Evolutionary conservation across 2,113 vertebrate species (phyloP).

Genomic region (Polypterus bichir): DNA sequence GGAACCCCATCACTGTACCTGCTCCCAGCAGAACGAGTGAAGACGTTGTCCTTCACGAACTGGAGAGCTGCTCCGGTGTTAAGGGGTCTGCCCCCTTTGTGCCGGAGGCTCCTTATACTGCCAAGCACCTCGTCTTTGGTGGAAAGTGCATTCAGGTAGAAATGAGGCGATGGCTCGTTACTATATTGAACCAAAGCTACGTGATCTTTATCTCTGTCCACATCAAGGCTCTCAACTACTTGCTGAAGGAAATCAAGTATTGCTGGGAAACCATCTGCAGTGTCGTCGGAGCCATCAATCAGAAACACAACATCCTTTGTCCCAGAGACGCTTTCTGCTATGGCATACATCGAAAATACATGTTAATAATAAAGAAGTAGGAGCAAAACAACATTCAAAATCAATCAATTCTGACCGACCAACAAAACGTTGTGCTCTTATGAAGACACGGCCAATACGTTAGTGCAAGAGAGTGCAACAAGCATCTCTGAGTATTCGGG

Average conservation of each 20-base stretch:
- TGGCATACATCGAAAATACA: slow-evolving; percentile 28
- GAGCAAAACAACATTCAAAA: no score
- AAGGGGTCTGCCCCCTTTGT: slow-evolving; percentile 36
- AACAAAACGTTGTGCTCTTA: no score
- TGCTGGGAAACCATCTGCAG: slow-evolving; percentile 19
- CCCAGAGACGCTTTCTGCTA: slow-evolving; percentile 46
- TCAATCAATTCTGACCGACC: no score
- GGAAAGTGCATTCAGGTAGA: slow-evolving; percentile 40
- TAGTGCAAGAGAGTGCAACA: no score
- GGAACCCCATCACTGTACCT: slow-evolving; percentile 4
- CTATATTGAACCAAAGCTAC: slow-evolving; percentile 44
- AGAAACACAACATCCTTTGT: slow-evolving; percentile 47
- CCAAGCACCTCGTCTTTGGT: slow-evolving; percentile 27
- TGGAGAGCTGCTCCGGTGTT: slow-evolving; percentile 15
- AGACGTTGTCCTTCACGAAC: slow-evolving; percentile 6
- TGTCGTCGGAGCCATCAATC: slow-evolving; percentile 12
- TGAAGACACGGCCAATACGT: no score
- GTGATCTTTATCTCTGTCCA: slow-evolving; percentile 33
- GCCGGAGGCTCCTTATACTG: slow-evolving; percentile 24
- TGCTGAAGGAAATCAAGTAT: slow-evolving; percentile 14
- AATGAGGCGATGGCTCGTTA: slow-evolving; percentile 31
- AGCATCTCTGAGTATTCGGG: no score
- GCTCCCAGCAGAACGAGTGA: slow-evolving; percentile 11
- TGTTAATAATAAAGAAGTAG: slow-evolving; percentile 15
- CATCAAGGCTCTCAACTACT: slow-evolving; percentile 31